Evolutionary conservation across 1,140 invertebrate species (phyloP).

Genomic region (Hyles vespertilio): DNA sequence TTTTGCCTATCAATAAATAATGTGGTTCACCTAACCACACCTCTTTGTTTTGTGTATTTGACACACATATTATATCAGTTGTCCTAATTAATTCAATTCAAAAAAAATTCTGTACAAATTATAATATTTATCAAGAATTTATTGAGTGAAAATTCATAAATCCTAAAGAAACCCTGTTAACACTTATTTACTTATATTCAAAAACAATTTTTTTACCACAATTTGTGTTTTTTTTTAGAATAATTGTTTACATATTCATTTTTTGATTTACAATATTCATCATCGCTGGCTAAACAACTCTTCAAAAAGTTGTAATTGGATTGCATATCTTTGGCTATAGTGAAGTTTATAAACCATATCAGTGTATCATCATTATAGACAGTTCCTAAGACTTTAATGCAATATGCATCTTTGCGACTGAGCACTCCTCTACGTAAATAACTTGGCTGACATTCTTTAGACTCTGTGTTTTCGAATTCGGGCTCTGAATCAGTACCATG

Average conservation of each 20-base stretch:
- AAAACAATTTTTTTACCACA: too few species aligned
- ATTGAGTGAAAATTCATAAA: too few species aligned
- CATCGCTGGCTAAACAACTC: conserved; percentile 23
- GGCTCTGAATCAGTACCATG: not conserved
- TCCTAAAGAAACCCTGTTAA: too few species aligned
- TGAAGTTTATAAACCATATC: conserved; percentile 35
- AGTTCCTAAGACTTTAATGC: conserved; percentile 24
- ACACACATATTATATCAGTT: too few species aligned
- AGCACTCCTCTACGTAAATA: conserved; percentile 18
- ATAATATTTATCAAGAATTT: too few species aligned
- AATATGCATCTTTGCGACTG: conserved; percentile 23
- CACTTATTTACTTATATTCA: too few species aligned
- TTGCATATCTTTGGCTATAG: conserved; percentile 30
- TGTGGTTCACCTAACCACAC: too few species aligned
- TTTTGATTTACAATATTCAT: not conserved
- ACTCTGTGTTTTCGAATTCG: conserved; percentile 10
- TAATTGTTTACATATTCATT: not conserved
- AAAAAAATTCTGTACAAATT: too few species aligned
- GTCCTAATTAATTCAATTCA: too few species aligned
- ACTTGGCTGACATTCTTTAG: conserved; percentile 8
- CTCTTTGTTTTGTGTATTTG: too few species aligned
- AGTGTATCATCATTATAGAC: conserved; percentile 13
- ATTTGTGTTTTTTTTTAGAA: not conserved
- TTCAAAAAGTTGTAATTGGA: conserved; percentile 22
- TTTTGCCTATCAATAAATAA: too few species aligned